Evolutionary conservation across 2,797 vertebrate species (phyloP), one percentile per base, ranked within the genome.

Genomic region (Borostomias antarcticus): DNA sequence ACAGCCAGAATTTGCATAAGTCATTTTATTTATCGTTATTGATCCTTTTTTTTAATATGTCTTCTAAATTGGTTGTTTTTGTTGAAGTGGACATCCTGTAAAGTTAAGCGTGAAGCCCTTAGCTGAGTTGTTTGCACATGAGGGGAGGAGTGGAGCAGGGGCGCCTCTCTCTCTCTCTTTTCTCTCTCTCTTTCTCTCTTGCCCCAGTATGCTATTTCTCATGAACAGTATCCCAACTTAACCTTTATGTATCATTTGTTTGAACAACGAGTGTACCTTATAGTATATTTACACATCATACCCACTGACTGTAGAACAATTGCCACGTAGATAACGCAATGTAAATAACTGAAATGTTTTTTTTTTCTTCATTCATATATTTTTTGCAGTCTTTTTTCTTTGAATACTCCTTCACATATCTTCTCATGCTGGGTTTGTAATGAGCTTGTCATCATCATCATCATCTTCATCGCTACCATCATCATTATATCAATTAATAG

Each of bases 61-160:
- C 63, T 82, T 85, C 88, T 83, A 79, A 78, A 76, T 79, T 63
- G 64, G 82, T 84, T 79, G 5, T 68, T 32, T 62, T 93, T 84
- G 89, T 89, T 93, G 84, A 93, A 89, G 92, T 94, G 93, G 93
- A 96, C 93, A 91, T 92, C 92, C 86, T 77, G 72, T 91, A 82
- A 89, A 89, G 84, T 88, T 89, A 90, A 90, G 87, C 91, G 82
- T 89, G 80, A 91, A 94, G 94, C 94, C 95, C 95, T 95, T 93
- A 92, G 90, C 92, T 91, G 87, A 89, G 89, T 91, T 90, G 87
- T 91, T 92, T 84, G 89, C 88, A 89, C 85, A 70, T 88, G 86
- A 85, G 40, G 85, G 86, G 79, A 81, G 83, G 76, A 81, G 80
- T 45, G 71, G 75, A 82, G 62, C 54, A 33, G 66, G 66, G 56